phyloP scores from a whole-genome alignment of 2,888 invertebrate species.

The Rhagophthalmus giganteus region DNA sequence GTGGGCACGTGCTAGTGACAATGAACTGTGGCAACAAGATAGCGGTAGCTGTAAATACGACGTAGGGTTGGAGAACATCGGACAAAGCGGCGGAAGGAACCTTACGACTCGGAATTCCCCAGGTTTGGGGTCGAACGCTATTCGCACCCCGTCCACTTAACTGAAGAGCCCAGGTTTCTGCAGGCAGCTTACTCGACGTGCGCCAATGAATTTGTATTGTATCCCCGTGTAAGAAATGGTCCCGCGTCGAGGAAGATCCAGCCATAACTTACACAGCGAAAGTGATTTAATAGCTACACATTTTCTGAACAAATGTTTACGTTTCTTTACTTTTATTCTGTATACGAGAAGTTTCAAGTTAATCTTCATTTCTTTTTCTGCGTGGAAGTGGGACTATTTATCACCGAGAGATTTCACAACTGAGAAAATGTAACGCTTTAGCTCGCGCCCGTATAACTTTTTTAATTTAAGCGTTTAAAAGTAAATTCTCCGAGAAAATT shows the following conservation, averaged over 20 bases:
- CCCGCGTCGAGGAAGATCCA: slow-evolving; percentile 27
- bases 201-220: slow-evolving; percentile 32
- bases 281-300: slow-evolving; percentile 39
- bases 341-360: slow-evolving; percentile 31
- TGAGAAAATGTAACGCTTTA: slow-evolving; percentile 15
- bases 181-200: slow-evolving; percentile 27
- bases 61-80: slow-evolving; percentile 14
- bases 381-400: slow-evolving; percentile 19
- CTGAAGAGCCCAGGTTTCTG: slow-evolving; percentile 26
- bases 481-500: slow-evolving; percentile 18
- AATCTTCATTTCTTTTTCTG: slow-evolving; percentile 34
- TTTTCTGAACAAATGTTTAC: slow-evolving; percentile 38
- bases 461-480: slow-evolving; percentile 23
- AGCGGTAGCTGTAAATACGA: slow-evolving; percentile 21
- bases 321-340: slow-evolving; percentile 35
- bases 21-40: slow-evolving; percentile 28
- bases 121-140: slow-evolving; percentile 11
- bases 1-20: slow-evolving; percentile 29
- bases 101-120: slow-evolving; percentile 18
- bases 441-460: slow-evolving; percentile 18
- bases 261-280: slow-evolving; percentile 33
- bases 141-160: slow-evolving; percentile 23
- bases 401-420: slow-evolving; percentile 17
- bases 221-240: slow-evolving; percentile 26
- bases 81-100: slow-evolving; percentile 22